Evolutionary conservation across 2,888 invertebrate species (phyloP).

Genomic region (Cancer borealis): DNA sequence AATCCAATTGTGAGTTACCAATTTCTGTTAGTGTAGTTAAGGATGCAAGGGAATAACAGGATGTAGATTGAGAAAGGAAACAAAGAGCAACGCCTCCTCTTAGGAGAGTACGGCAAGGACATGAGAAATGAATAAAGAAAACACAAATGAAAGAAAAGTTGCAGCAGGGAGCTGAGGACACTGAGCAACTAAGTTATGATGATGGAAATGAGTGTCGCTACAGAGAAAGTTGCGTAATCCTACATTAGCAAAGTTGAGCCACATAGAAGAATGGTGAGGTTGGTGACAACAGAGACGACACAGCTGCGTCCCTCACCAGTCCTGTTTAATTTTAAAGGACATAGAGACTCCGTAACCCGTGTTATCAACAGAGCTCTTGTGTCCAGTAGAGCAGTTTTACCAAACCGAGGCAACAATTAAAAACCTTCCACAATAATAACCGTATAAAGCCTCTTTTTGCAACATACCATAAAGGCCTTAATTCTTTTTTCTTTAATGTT

Average conservation of each 20-base stretch:
- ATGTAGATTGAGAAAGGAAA: not conserved
- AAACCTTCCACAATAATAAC: slow-evolving; percentile 15
- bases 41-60: not conserved
- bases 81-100: not conserved
- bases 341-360: not conserved
- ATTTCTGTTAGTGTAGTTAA: not conserved
- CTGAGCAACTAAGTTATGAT: slow-evolving; percentile 26
- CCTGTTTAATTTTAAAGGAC: not conserved
- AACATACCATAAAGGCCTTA: not conserved
- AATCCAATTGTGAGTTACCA: not conserved
- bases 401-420: not conserved
- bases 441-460: not conserved
- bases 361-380: not conserved
- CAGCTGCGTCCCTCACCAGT: not conserved
- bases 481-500: slow-evolving; percentile 14
- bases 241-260: slow-evolving; percentile 2
- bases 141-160: not conserved
- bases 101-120: not conserved
- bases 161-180: not conserved
- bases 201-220: slow-evolving; percentile 27
- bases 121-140: not conserved
- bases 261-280: not conserved
- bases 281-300: not conserved
- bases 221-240: slow-evolving; percentile 22
- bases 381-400: not conserved